Percentiles rank a stretch among this genome's conserved stretches.
phyloP scores from a whole-genome alignment of 1,140 invertebrate genomes.

The Cepaea nemoralis region DNA sequence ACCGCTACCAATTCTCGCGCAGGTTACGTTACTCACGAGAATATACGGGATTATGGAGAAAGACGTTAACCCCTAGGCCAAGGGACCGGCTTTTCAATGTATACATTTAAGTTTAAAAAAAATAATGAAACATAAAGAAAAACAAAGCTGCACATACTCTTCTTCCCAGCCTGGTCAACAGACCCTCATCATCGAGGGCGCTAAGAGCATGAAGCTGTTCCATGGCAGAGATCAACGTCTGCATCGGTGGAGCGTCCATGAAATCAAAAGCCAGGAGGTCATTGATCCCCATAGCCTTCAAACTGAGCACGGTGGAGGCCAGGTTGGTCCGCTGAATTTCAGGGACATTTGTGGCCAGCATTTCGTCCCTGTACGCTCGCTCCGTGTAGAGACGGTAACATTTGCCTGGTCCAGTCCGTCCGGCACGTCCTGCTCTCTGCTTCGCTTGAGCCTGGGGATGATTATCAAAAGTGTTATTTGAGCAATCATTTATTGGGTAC shows the following conservation, averaged over 20 bases:
- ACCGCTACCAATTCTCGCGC: too few relatives aligned
- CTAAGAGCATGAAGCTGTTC: conserved; percentile 97
- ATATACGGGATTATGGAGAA: too few relatives aligned
- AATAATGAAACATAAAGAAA: not conserved
- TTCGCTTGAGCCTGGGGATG: conserved; percentile 88
- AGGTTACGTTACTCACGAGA: too few relatives aligned
- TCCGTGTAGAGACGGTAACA: conserved; percentile 98
- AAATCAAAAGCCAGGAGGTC: conserved; percentile 99
- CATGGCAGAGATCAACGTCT: conserved; percentile 93
- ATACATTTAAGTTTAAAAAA: too few relatives aligned
- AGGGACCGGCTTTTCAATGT: too few relatives aligned
- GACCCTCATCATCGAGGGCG: conserved; percentile 95
- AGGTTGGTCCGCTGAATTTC: conserved; percentile 99
- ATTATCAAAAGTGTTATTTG: not conserved
- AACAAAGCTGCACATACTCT: conserved; percentile 75
- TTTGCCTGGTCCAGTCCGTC: conserved; percentile 97
- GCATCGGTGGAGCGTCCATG: conserved; percentile 98
- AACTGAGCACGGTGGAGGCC: conserved; percentile 91
- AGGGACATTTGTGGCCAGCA: conserved; percentile 98
- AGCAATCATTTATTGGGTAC: too few relatives aligned
- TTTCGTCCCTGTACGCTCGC: conserved; percentile 97
- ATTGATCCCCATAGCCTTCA: conserved; percentile 99
- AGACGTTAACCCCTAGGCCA: too few relatives aligned
- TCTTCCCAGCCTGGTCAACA: conserved; percentile 91
- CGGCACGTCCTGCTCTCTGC: conserved; percentile 95